These are phyloP conservation scores for Patagioenas fasciata DNA, from an alignment of 2,113 vertebrate genomes.

Conservation along the genomic window DNA sequence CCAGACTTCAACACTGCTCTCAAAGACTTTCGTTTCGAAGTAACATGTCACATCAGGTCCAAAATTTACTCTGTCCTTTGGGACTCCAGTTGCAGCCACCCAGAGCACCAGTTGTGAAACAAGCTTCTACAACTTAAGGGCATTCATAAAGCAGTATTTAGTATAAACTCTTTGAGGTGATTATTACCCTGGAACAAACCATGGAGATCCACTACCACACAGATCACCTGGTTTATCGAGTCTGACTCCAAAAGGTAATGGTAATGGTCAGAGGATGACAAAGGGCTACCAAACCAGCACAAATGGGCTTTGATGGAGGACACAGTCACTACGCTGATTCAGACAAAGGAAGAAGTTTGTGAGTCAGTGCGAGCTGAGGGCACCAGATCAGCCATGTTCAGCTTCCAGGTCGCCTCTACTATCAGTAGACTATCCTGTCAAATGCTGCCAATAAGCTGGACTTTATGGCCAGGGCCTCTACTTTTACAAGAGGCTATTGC, in stretches of 20 bases:
- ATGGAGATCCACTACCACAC: background rate
- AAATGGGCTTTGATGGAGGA: background rate
- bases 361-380: background rate
- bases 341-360: background rate
- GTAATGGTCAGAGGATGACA: background rate
- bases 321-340: background rate
- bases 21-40: background rate
- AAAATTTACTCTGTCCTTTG: background rate
- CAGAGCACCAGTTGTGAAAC: background rate
- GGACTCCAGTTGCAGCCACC: background rate
- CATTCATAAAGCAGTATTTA: background rate
- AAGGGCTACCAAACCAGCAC: background rate
- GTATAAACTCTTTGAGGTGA: background rate
- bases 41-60: background rate
- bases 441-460: background rate
- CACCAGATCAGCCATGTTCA: background rate
- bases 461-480: background rate
- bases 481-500: background rate
- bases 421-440: background rate
- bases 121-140: background rate
- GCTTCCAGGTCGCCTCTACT: background rate
- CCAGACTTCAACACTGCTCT: background rate
- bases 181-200: background rate
- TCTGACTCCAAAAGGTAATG: background rate
- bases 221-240: accelerated